These are phyloP conservation scores for Eudorcas thomsonii DNA, from an alignment of 2,113 vertebrate genomes.

Conservation along the genomic window DNA sequence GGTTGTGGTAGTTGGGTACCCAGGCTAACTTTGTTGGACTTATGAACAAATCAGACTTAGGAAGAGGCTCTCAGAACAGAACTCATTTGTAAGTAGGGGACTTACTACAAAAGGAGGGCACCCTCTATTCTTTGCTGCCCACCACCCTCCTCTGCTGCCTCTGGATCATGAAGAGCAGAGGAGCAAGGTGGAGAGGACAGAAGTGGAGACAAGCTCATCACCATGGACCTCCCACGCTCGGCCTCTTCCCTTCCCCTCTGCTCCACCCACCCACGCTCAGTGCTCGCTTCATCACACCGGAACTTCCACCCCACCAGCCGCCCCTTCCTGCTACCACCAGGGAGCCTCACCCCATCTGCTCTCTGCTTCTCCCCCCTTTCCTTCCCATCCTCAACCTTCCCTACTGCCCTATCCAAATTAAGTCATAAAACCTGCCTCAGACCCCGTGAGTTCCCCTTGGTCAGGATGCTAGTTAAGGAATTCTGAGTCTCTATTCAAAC, in stretches of 20 bases:
- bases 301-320: background rate
- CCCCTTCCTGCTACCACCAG: background rate
- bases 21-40: background rate
- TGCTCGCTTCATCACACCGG: background rate
- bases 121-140: background rate
- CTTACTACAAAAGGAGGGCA: background rate
- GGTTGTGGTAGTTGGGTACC: background rate
- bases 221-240: rapidly evolving
- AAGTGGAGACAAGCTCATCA: background rate
- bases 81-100: background rate
- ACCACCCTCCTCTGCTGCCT: background rate
- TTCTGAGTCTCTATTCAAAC: background rate
- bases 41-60: background rate
- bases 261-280: background rate
- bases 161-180: background rate
- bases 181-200: background rate
- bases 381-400: background rate
- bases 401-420: background rate
- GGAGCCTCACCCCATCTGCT: background rate
- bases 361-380: too few relatives aligned
- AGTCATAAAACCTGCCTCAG: background rate
- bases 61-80: background rate
- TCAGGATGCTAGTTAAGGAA: background rate
- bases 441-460: background rate
- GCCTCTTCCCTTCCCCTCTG: background rate